Evolutionary conservation across 2,113 vertebrate genomes (phyloP), one percentile per base, ranked within the genome.

Genomic region (Camelus bactrianus): DNA sequence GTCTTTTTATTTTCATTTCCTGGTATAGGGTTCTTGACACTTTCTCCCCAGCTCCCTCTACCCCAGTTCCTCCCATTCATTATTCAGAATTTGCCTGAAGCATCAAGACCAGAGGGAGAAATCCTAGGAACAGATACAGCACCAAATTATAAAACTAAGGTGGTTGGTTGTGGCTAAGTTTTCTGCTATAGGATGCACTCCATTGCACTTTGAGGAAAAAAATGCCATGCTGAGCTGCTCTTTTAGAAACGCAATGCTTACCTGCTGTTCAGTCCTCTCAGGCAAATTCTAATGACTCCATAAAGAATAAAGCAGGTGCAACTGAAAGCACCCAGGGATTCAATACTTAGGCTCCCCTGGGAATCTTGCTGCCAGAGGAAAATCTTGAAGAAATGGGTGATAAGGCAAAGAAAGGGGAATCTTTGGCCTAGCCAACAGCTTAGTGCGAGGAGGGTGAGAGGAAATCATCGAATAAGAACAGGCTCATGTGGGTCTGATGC

Each of bases 251-350:
- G 95, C n/a, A 89, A 0, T 60, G 65, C 79, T 93, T 80, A 79
- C 94, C 69, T 12, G 1, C 75, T 93, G 69, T 97, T 97, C 73
- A 89, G 91, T 93, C n/a, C n/a, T 95, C 52, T 94, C 83, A 95
- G 96, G 89, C 96, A 97, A 96, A 93, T 94, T 91, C 86, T 89
- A 93, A 97, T 91, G 89, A 60, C 73, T 94, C 79, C 5, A 7
- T 93, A 86, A 93, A 87, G 76, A 96, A 95, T 56, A 81, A 91
- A 96, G 87, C 91, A 97, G 97, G 97, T 97, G 91, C 81, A 86
- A 87, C 69, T 28, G 48, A 89, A 97, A 97, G 64, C 90, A 95
- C 58, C 42, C 62, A 77, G 94, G 82, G 95, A 92, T 85, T 94
- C 15, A 81, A 10, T 92, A 90, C 67, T 93, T 56, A 88, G 38